Conservation (phyloP, 2,888 invertebrate species). For the Epinotia demarniana region DNA sequence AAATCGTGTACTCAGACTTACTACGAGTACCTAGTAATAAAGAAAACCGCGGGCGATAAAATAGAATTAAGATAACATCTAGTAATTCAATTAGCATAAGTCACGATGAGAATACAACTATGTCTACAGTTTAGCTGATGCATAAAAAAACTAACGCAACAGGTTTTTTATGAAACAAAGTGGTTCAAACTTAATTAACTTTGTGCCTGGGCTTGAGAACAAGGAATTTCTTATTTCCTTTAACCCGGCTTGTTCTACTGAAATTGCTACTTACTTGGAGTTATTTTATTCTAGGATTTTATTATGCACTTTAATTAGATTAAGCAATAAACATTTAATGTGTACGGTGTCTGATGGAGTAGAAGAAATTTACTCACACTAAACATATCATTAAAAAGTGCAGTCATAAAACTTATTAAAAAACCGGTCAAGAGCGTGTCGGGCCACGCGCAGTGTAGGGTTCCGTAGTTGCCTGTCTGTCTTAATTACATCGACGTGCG, state of each 20-base stretch:
- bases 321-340: not conserved
- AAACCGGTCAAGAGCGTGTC: too few species aligned
- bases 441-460: too few species aligned
- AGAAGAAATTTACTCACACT: not conserved
- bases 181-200: slow-evolving; percentile 48
- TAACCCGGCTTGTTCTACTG: slow-evolving; percentile 28
- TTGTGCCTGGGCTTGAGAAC: slow-evolving; percentile 38
- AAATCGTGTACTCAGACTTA: too few species aligned
- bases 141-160: slow-evolving; percentile 28
- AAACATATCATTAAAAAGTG: not conserved
- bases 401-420: too few species aligned
- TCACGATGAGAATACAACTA: slow-evolving; percentile 1
- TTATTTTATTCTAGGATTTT: slow-evolving; percentile 9
- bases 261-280: slow-evolving; percentile 30
- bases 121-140: not conserved
- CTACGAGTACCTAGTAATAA: too few species aligned
- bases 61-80: not conserved
- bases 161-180: slow-evolving; percentile 47
- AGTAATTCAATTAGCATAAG: slow-evolving; percentile 13
- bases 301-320: slow-evolving; percentile 17
- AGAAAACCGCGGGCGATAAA: not conserved
- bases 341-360: not conserved
- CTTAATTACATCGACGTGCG: too few species aligned
- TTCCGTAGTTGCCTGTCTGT: too few species aligned
- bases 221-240: slow-evolving; percentile 43